Base-by-base conservation (phyloP, 2,797 vertebrate species). In the Erethizon dorsatum region DNA sequence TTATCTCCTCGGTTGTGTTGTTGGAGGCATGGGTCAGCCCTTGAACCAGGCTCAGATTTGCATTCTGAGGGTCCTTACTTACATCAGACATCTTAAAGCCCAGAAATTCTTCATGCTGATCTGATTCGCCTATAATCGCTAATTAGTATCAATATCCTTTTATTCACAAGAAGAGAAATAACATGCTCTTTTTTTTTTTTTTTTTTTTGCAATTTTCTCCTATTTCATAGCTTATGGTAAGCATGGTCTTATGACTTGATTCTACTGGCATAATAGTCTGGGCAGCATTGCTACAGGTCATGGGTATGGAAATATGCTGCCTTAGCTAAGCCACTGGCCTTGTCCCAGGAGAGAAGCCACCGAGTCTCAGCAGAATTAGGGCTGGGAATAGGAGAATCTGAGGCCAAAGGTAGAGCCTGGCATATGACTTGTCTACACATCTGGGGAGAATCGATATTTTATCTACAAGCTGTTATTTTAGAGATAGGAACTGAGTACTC, bases 361-460 rank as follows among this genome's bases (percentile, higher is more conserved):
- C 5, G 83, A n/a, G 33, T 75, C 83, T 78, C 41, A 5, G 28
- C 54, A 5, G 15, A 63, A 45, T 37, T n/a, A 15, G 13, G 12
- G 33, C 5, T 56, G 45, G 69, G 69, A 71, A 75, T 7, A 37
- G 88, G 83, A 89, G 83, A 86, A 45, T 73, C 71, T 33, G 63
- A 91, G 89, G 94, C 6, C 89, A 95, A 45, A 84, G 50, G 63
- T 5, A 57, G 41, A 45, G 47, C 75, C 75, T 78, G 47, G 33
- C 28, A 5, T 33, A 5, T 52, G 75, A 92, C 28, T 56, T 71
- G 56, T 83, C 50, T 73, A 45, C 41, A 47, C 18, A 11, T 13
- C 41, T 37, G 83, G 82, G n/a, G 47, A 77, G 86, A 75, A 45
- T 1, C 18, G 28, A 73, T 24, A 7, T n/a, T 87, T 59, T 28